Evolutionary conservation across 1,140 invertebrate species (phyloP).

Genomic region (Hylaeus volcanicus): DNA sequence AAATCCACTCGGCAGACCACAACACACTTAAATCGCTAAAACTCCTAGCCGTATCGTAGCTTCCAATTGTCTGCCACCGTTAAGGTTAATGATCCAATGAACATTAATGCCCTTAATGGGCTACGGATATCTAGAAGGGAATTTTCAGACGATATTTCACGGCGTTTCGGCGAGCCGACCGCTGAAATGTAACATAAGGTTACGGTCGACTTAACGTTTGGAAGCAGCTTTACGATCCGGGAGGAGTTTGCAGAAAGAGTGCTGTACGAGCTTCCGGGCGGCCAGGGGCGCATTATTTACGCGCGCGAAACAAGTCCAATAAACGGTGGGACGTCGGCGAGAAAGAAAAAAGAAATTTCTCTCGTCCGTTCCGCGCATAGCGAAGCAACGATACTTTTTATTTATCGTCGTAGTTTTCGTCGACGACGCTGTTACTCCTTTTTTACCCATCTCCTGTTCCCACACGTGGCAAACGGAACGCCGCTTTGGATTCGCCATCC

Average conservation of each 20-base stretch:
- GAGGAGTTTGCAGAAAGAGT: conserved; percentile 60
- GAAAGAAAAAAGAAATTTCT: conserved; percentile 61
- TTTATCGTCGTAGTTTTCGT: conserved; percentile 66
- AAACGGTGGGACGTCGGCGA: conserved; percentile 56
- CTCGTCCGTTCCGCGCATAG: conserved; percentile 43
- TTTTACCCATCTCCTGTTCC: background rate
- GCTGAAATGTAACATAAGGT: conserved; percentile 58
- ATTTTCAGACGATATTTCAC: conserved; percentile 16
- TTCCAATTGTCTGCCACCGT: background rate
- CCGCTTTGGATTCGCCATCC: background rate
- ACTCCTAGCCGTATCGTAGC: too few species aligned
- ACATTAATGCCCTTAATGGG: background rate
- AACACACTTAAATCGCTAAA: background rate
- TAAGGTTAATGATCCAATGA: background rate
- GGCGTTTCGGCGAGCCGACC: conserved; percentile 39
- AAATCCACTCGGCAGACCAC: background rate
- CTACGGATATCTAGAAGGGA: background rate
- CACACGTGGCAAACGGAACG: background rate
- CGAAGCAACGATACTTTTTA: conserved; percentile 66
- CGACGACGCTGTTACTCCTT: conserved; percentile 29
- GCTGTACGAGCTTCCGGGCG: conserved; percentile 59
- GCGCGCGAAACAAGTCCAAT: conserved; percentile 68
- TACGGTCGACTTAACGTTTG: conserved; percentile 59
- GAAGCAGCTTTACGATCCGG: conserved; percentile 62
- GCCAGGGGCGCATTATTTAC: conserved; percentile 67